A percentile compares a stretch with the other conserved stretches of the same genome.
Conservation (phyloP, 2,888 invertebrate species). For the Caenorhabditis sp. region DNA sequence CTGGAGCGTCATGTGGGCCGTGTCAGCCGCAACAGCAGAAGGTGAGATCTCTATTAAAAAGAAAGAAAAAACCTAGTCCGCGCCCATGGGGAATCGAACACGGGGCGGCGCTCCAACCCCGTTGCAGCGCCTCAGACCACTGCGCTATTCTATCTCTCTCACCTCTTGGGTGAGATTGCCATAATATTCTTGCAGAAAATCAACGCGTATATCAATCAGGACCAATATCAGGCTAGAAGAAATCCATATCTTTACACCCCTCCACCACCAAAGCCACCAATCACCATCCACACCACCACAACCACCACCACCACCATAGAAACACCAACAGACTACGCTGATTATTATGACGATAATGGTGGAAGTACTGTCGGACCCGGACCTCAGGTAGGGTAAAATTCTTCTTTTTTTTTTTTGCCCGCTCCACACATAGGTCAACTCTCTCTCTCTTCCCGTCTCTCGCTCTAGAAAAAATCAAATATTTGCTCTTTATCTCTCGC, state of each 20-base stretch:
- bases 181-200: background rate
- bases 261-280: background rate
- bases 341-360: background rate
- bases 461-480: background rate
- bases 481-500: background rate
- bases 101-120: too few species aligned
- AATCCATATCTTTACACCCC: background rate
- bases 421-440: background rate
- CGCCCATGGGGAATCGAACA: too few species aligned
- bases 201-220: background rate
- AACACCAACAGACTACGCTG: background rate
- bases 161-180: too few species aligned
- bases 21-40: background rate
- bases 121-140: too few species aligned
- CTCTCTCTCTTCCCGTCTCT: too few species aligned
- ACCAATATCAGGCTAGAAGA: background rate
- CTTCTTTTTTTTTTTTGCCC: background rate
- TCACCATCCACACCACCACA: background rate
- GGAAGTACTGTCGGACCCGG: background rate
- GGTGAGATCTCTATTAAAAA: too few species aligned
- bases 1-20: background rate
- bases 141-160: too few species aligned
- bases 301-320: background rate
- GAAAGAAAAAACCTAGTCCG: too few species aligned
- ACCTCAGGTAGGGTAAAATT: background rate